Evolutionary conservation across 2,113 vertebrate species (phyloP).

Genomic region (Morone saxatilis): DNA sequence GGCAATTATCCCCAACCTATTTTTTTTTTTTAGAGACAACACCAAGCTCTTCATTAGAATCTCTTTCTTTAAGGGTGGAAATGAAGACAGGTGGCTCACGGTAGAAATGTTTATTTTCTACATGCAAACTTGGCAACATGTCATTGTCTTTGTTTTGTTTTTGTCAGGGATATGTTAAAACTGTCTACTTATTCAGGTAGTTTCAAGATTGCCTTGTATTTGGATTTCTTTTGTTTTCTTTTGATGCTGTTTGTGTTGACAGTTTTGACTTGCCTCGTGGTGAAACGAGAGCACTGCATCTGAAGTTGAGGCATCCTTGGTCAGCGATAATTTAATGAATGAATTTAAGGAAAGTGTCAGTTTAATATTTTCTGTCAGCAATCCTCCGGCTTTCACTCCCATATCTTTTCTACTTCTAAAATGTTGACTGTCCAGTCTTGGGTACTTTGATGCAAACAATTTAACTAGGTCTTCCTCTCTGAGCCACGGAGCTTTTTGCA

Average conservation of each 20-base stretch:
- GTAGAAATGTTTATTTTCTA: slow-evolving; percentile 1
- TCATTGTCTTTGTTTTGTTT: not conserved
- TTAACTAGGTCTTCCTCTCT: slow-evolving; percentile 40
- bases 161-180: slow-evolving; percentile 9
- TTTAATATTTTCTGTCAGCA: slow-evolving; percentile 45
- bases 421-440: slow-evolving; percentile 18
- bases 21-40: slow-evolving; percentile 24
- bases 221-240: slow-evolving; percentile 29
- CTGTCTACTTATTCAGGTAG: slow-evolving; percentile 7
- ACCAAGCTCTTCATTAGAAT: slow-evolving; percentile 37
- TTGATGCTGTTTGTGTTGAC: slow-evolving; percentile 24
- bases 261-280: slow-evolving; percentile 11
- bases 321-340: slow-evolving; percentile 53
- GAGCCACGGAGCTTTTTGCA: slow-evolving; percentile 16
- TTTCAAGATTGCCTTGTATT: slow-evolving; percentile 6
- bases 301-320: slow-evolving; percentile 22
- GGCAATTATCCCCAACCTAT: slow-evolving; percentile 55
- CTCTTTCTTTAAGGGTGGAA: slow-evolving; percentile 28
- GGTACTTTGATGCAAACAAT: slow-evolving; percentile 53
- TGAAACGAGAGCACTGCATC: slow-evolving; percentile 6
- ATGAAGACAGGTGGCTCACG: slow-evolving; percentile 19
- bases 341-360: slow-evolving; percentile 38
- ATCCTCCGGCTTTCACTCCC: slow-evolving; percentile 22
- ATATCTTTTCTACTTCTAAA: slow-evolving; percentile 30
- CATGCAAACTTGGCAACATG: slow-evolving; percentile 21